Percentiles rank a stretch among this genome's conserved stretches.
Conservation (phyloP, 1,140 invertebrate species). For the Platorchestia sp. region DNA sequence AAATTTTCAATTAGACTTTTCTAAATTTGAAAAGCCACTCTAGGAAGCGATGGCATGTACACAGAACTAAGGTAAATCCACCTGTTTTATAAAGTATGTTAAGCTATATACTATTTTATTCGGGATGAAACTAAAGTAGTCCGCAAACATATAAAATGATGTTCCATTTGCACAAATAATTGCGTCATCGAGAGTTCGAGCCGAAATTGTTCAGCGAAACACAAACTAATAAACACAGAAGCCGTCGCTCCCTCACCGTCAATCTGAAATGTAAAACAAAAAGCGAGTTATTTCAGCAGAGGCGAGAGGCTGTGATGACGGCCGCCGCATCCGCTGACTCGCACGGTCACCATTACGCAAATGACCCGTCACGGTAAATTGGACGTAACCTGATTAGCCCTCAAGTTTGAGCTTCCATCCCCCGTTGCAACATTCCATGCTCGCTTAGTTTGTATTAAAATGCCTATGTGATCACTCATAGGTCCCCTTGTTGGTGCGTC, state of each 20-base stretch:
- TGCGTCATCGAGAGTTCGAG: no score
- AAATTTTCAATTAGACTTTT: neutral
- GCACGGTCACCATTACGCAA: conserved; percentile 41
- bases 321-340: neutral
- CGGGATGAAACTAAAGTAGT: neutral
- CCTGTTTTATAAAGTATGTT: neutral
- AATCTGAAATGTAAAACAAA: neutral
- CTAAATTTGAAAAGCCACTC: neutral
- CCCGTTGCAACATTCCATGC: neutral
- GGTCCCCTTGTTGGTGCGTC: neutral
- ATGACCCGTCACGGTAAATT: conserved; percentile 20
- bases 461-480: neutral
- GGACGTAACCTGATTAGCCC: conserved; percentile 10
- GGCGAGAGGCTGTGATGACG: neutral
- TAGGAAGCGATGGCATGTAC: neutral
- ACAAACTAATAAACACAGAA: neutral
- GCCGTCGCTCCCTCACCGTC: neutral
- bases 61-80: neutral
- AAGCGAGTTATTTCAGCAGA: neutral
- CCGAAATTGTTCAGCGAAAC: neutral
- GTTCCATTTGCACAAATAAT: neutral
- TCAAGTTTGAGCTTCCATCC: neutral
- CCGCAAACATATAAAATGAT: neutral
- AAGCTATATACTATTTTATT: neutral
- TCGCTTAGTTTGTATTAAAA: neutral